A percentile compares a stretch with the other conserved stretches of the same genome.
These are phyloP conservation scores for Zophobas morio DNA, from an alignment of 1,140 invertebrate genomes.

Conservation along the genomic window DNA sequence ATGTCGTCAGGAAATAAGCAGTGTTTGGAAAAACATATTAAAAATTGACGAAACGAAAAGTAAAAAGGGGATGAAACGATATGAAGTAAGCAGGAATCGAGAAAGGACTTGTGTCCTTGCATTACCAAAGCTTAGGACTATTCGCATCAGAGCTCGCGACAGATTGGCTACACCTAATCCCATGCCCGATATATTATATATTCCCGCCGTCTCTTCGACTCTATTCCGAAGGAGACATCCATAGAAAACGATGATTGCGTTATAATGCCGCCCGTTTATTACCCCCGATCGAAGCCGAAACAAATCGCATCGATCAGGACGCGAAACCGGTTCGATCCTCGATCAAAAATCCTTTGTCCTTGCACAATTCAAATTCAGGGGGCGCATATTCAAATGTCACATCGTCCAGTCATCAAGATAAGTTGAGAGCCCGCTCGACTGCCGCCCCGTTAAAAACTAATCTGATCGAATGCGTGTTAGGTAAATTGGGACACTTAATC, in stretches of 20 bases:
- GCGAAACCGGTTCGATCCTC: background rate
- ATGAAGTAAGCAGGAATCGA: background rate
- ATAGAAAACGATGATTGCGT: constrained; percentile 42
- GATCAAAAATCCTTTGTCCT: constrained; percentile 7
- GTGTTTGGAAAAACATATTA: constrained; percentile 31
- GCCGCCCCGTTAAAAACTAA: constrained; percentile 41
- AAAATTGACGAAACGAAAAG: constrained; percentile 36
- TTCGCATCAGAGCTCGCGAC: constrained; percentile 62
- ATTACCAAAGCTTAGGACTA: constrained; percentile 57
- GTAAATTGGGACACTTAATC: constrained; percentile 58
- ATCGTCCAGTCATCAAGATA: constrained; percentile 50
- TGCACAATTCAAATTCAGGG: constrained; percentile 32
- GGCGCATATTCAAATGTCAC: constrained; percentile 51
- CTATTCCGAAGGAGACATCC: constrained; percentile 30
- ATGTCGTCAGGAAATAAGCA: background rate
- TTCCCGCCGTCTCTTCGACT: constrained; percentile 50
- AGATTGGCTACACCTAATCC: constrained; percentile 63
- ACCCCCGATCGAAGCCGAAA: background rate
- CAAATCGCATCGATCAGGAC: background rate
- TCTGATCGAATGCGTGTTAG: constrained; percentile 48
- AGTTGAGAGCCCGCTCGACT: constrained; percentile 18
- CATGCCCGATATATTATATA: constrained; percentile 59
- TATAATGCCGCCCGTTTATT: constrained; percentile 5
- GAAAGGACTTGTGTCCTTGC: constrained; percentile 55
- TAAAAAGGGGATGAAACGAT: constrained; percentile 1